Base-by-base conservation (phyloP, 2,888 invertebrate species). In the Tholera decimalis region DNA sequence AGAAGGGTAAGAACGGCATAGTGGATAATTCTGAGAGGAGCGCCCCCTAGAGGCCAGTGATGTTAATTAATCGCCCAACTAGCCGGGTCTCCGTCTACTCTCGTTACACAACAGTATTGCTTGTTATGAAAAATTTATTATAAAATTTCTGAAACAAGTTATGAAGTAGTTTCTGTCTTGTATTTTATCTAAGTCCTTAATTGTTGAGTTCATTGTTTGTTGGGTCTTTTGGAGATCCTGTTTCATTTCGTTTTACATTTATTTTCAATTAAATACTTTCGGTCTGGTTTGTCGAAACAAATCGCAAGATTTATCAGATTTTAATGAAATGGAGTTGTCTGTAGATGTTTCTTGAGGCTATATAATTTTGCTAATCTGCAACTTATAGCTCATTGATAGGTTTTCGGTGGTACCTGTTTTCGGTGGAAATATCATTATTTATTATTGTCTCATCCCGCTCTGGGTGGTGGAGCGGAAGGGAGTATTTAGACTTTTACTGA, bases 1-100 rank as follows among this genome's bases (percentile, higher is more conserved):
- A 85, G 84, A 88, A 86, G 87, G 88, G 86, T 87, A 83, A 83
- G 84, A 85, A 82, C 72, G 82, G 75, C 78, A 84, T 84, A 86
- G 87, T 87, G 86, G 88, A 89, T 91, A 88, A 89, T 88, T 88
- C 85, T 65, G 67, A 64, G 77, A 77, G 83, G 75, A 81, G 84
- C 82, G 79, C 84, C 83, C 90, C 83, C 89, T 81, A 76, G 86
- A 85, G 90, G 85, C 82, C 81, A 86, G 87, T 88, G 85, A 81
- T 85, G 87, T 88, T 91, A 91, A 91, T 91, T 91, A 90, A 90
- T 91, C 85, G 88, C 77, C 78, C 78, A 87, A 88, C 88, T 88
- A 89, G 85, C 85, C 75, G 72, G 79, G 83, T 83, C 84, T 82
- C 82, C 70, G 72, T 82, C 79, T 77, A 78, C 83, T 87, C 81